Conservation (phyloP, 1,140 invertebrate genomes). For the Cydia splendana region DNA sequence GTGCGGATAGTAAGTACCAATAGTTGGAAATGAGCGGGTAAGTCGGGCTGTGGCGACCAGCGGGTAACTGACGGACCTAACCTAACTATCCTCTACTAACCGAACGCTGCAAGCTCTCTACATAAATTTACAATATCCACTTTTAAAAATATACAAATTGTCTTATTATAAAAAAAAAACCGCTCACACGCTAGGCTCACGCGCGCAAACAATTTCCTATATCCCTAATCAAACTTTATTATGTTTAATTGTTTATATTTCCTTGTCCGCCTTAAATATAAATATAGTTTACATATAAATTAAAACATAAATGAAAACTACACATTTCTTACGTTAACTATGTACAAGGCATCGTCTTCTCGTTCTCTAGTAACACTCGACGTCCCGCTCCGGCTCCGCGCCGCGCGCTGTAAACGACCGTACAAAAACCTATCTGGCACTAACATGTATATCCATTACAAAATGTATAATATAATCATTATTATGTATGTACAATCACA, state of each 20-base stretch:
- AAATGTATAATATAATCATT: constrained; percentile 74
- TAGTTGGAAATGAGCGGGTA: constrained; percentile 28
- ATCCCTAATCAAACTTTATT: constrained; percentile 54
- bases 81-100: constrained; percentile 41
- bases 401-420: constrained; percentile 64
- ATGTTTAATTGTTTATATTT: constrained; percentile 44
- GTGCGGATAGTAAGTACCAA: constrained; percentile 75
- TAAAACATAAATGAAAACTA: constrained; percentile 79
- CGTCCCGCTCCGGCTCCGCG: constrained; percentile 25
- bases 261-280: constrained; percentile 65
- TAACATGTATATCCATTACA: constrained; percentile 78
- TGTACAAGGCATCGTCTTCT: constrained; percentile 73
- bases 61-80: constrained; percentile 50
- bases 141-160: constrained; percentile 46
- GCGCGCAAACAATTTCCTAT: constrained; percentile 43
- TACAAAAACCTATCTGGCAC: constrained; percentile 78
- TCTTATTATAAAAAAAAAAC: constrained; percentile 40
- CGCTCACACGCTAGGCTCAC: constrained; percentile 33
- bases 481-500: constrained; percentile 77
- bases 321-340: constrained; percentile 74
- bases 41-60: not conserved
- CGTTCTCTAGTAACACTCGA: constrained; percentile 48
- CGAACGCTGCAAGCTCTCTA: constrained; percentile 73
- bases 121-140: constrained; percentile 45
- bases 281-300: constrained; percentile 77